Evolutionary conservation across 2,888 invertebrate species (phyloP).

Genomic region (Sisyra terminalis): DNA sequence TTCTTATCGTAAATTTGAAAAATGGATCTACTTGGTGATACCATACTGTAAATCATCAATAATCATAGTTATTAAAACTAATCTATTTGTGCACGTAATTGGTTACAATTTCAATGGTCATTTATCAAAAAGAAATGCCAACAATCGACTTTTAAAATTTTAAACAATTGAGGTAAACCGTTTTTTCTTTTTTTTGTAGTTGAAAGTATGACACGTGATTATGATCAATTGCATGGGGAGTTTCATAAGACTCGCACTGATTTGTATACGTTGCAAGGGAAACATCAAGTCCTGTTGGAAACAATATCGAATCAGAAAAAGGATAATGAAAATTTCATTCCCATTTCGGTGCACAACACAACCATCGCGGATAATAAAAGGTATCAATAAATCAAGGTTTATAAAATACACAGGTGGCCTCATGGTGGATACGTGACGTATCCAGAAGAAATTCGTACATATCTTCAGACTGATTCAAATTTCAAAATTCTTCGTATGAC

Average conservation of each 20-base stretch:
- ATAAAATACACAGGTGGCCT: too few relatives aligned
- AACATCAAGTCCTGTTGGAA: slow-evolving; percentile 35
- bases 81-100: background rate
- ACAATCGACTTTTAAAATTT: background rate
- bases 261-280: slow-evolving; percentile 38
- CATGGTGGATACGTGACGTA: too few relatives aligned
- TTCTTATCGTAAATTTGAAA: background rate
- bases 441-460: too few relatives aligned
- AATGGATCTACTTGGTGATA: background rate
- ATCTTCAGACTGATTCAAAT: too few relatives aligned
- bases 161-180: too few relatives aligned
- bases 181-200: slow-evolving; percentile 27
- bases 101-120: background rate
- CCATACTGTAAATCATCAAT: too few relatives aligned
- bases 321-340: slow-evolving; percentile 37
- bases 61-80: too few relatives aligned
- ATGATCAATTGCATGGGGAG: slow-evolving; percentile 44
- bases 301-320: slow-evolving; percentile 33
- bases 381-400: too few relatives aligned
- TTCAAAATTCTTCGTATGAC: too few relatives aligned
- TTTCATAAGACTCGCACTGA: slow-evolving; percentile 38
- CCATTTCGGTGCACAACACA: slow-evolving; percentile 44
- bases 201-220: slow-evolving; percentile 44
- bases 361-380: slow-evolving; percentile 58
- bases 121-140: background rate